Evolutionary conservation across 2,113 vertebrate species (phyloP).

Genomic region (Hydropotes inermis): DNA sequence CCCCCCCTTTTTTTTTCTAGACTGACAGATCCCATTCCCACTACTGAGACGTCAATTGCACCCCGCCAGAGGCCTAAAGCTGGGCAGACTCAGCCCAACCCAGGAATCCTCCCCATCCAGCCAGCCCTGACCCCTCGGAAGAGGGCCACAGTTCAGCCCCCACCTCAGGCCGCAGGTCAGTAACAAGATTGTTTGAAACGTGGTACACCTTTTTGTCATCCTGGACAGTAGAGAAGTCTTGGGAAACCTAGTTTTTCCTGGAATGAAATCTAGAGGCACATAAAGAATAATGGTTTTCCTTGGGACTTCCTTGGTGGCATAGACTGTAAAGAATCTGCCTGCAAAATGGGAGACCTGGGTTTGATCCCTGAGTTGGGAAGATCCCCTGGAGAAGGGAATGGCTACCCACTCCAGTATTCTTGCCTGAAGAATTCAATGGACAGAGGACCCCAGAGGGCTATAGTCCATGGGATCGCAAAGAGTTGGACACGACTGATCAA

Average conservation of each 20-base stretch:
- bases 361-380: not conserved
- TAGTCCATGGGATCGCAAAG: not conserved
- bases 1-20: constrained; percentile 72
- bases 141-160: constrained; percentile 85
- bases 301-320: not conserved
- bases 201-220: not conserved
- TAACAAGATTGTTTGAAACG: not conserved
- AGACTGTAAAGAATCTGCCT: not conserved
- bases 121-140: constrained; percentile 95
- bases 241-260: not conserved
- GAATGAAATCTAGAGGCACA: not conserved
- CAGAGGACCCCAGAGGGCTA: not conserved
- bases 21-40: constrained; percentile 94
- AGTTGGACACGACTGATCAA: not conserved
- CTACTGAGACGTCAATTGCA: constrained; percentile 95
- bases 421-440: not conserved
- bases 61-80: constrained; percentile 97
- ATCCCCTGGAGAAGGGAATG: not conserved
- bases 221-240: not conserved
- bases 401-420: not conserved
- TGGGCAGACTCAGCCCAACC: constrained; percentile 92
- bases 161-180: constrained; percentile 78
- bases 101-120: constrained; percentile 96
- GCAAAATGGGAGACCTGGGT: not conserved
- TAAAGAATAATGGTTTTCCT: not conserved